Conservation (phyloP, 2,888 invertebrate species). For the Chloroclysta siterata region DNA sequence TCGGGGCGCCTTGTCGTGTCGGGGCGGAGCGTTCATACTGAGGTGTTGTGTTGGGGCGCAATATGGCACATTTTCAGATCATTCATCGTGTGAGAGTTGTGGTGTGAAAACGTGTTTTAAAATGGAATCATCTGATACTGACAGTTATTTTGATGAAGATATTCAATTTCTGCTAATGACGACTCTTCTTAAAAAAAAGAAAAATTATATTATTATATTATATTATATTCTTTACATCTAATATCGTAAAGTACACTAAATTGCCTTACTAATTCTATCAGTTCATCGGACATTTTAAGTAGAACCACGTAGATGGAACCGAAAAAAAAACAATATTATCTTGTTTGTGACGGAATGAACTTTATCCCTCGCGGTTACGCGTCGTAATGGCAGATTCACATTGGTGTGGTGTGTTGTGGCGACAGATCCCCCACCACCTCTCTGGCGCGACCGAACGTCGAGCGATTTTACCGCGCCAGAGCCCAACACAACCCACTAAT, state of each 20-base stretch:
- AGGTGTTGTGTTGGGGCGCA: neutral
- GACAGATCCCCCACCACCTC: neutral
- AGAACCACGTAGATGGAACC: neutral
- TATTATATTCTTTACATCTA: neutral
- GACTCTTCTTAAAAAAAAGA: constrained; percentile 1
- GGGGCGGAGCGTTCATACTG: too few relatives aligned
- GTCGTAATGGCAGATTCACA: neutral
- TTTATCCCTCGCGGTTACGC: neutral
- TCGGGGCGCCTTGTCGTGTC: too few relatives aligned
- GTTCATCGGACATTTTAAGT: neutral
- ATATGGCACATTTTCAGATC: constrained; percentile 1
- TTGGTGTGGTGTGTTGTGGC: neutral
- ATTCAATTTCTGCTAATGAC: neutral
- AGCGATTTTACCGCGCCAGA: neutral
- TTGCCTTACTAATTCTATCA: neutral
- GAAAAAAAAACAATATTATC: neutral
- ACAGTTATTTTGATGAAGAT: constrained; percentile 1
- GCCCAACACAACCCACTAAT: neutral
- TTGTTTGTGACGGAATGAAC: neutral
- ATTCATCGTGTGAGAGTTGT: constrained; percentile 3
- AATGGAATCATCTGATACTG: constrained; percentile 3
- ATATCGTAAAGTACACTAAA: neutral
- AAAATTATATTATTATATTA: too few relatives aligned
- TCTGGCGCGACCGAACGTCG: constrained; percentile 1
- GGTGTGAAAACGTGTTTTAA: constrained; percentile 3